Percentiles rank a stretch among this genome's conserved stretches.
Evolutionary conservation across 1,140 invertebrate species (phyloP).

Genomic region (Leptinotarsa lineolata): DNA sequence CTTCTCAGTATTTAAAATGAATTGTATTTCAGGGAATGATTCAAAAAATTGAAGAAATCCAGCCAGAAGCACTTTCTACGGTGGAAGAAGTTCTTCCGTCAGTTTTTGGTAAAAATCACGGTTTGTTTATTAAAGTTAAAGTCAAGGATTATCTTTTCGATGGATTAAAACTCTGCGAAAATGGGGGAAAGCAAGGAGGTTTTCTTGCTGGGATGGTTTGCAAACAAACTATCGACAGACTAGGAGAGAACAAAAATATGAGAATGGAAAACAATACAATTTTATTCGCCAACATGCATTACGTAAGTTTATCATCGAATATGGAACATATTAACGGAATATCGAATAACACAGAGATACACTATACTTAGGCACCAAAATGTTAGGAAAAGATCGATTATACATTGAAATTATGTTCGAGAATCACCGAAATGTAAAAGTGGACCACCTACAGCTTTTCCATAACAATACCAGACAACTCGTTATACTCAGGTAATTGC

Average conservation of each 20-base stretch:
- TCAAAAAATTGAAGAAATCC: constrained; percentile 34
- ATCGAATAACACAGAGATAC: too few relatives aligned
- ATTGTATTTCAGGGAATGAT: constrained; percentile 32
- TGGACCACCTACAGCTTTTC: too few relatives aligned
- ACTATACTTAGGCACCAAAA: too few relatives aligned
- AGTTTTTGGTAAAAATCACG: constrained; percentile 41
- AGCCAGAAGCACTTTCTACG: constrained; percentile 29
- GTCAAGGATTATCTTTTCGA: constrained; percentile 43
- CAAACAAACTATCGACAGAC: constrained; percentile 33
- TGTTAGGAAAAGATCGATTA: too few relatives aligned
- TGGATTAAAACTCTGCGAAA: constrained; percentile 39
- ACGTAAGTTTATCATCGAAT: constrained; percentile 28
- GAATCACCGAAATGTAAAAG: too few relatives aligned
- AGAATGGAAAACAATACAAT: constrained; percentile 35
- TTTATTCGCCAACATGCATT: constrained; percentile 38
- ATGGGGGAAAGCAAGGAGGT: constrained; percentile 34
- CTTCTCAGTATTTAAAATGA: neutral
- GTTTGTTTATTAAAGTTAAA: constrained; percentile 38
- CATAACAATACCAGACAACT: too few relatives aligned
- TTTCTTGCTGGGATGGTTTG: constrained; percentile 40
- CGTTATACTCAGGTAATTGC: too few relatives aligned
- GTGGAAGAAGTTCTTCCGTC: constrained; percentile 31
- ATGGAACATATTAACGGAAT: too few relatives aligned
- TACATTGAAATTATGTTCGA: too few relatives aligned
- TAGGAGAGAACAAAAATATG: constrained; percentile 33